A percentile compares a stretch with the other conserved stretches of the same genome.
phyloP scores from a whole-genome alignment of 2,113 vertebrate genomes.

The Peromyscus californicus region DNA sequence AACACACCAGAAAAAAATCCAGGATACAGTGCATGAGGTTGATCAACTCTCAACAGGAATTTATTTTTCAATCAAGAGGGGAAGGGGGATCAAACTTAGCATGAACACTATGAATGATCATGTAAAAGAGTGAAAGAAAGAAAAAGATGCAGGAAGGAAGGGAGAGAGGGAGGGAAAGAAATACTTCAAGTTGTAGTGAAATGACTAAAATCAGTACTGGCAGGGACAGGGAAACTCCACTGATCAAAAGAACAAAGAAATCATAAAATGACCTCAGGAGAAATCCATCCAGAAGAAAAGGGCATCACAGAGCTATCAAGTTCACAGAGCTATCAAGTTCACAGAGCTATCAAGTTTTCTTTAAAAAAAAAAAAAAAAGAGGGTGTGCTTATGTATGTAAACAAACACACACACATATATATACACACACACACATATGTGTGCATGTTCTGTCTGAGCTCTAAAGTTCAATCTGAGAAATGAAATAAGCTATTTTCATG shows the following conservation, averaged over 20 bases:
- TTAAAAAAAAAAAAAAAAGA: background rate
- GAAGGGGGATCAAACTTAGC: background rate
- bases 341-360: conserved; percentile 53
- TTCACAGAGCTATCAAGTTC: conserved; percentile 52
- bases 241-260: conserved; percentile 53
- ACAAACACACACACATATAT: background rate
- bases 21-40: background rate
- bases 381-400: background rate
- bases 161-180: background rate
- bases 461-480: background rate
- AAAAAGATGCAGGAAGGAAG: background rate
- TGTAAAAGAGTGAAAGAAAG: background rate
- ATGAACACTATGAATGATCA: conserved; percentile 51
- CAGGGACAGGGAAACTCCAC: conserved; percentile 59
- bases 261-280: background rate
- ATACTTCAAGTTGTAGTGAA: conserved; percentile 33
- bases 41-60: conserved; percentile 40
- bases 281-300: conserved; percentile 34
- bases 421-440: background rate
- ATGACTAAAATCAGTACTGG: conserved; percentile 41
- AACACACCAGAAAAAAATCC: conserved; percentile 58
- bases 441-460: conserved; percentile 4
- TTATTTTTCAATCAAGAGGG: conserved; percentile 45
- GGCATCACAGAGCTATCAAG: conserved; percentile 48
- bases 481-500: background rate